These are phyloP conservation scores for Flabesymbios commensalis DNA, from an alignment of 2,888 invertebrate species.

Conservation along the genomic window DNA sequence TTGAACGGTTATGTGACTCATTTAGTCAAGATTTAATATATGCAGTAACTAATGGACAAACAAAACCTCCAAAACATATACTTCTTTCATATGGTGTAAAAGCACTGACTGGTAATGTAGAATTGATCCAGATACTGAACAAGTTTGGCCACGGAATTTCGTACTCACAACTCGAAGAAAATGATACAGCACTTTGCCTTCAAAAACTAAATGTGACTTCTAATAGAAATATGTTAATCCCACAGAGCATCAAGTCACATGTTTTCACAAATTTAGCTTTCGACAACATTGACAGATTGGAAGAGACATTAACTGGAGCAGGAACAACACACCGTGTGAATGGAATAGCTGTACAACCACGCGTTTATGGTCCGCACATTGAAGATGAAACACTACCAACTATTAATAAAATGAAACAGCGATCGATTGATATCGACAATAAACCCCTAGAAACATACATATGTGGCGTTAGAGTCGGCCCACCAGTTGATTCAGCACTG, in stretches of 20 bases:
- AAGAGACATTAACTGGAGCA: slow-evolving; percentile 35
- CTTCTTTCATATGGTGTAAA: slow-evolving; percentile 10
- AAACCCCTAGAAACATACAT: too few species aligned
- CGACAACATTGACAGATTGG: slow-evolving; percentile 39
- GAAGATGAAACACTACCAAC: too few species aligned
- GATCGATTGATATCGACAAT: too few species aligned
- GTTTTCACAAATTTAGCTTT: slow-evolving; percentile 26
- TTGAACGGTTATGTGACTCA: background rate
- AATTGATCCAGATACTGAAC: slow-evolving; percentile 4
- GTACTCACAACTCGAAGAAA: slow-evolving; percentile 13
- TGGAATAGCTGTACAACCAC: slow-evolving; percentile 34
- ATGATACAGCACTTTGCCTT: slow-evolving; percentile 12
- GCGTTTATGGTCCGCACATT: too few species aligned
- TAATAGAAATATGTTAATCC: slow-evolving; percentile 12
- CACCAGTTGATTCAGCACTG: slow-evolving; percentile 8
- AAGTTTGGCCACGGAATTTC: slow-evolving; percentile 8
- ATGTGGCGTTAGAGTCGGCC: slow-evolving; percentile 14
- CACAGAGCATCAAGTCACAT: slow-evolving; percentile 20
- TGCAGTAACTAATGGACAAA: slow-evolving; percentile 2
- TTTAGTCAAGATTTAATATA: slow-evolving; percentile 7
- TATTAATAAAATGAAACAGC: too few species aligned
- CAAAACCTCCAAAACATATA: slow-evolving; percentile 5
- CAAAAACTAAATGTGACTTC: background rate
- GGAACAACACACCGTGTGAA: slow-evolving; percentile 39
- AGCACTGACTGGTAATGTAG: slow-evolving; percentile 11